Conservation (phyloP, 2,888 invertebrate genomes). For the Anagyrus pseudococci region DNA sequence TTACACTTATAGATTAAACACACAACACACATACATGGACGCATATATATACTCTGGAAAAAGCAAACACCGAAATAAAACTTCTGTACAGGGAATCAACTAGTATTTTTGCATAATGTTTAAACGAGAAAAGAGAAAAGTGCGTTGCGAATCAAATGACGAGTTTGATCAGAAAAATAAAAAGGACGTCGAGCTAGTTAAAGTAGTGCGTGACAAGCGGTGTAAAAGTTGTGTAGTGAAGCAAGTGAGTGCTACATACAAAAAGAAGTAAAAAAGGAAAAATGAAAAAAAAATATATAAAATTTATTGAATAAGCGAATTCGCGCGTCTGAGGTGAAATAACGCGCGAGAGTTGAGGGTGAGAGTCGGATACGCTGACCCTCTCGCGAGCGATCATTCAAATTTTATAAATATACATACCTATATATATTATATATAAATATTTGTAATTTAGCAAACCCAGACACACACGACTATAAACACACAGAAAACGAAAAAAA, state of each 20-base stretch:
- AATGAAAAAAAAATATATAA: constrained; percentile 21
- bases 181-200: too few relatives aligned
- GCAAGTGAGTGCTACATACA: too few relatives aligned
- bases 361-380: constrained; percentile 5
- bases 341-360: not conserved
- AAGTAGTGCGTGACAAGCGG: not conserved
- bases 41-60: constrained; percentile 30
- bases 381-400: constrained; percentile 44
- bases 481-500: not conserved
- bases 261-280: constrained; percentile 23
- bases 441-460: constrained; percentile 46
- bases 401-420: constrained; percentile 50
- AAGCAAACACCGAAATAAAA: constrained; percentile 42
- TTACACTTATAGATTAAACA: too few relatives aligned
- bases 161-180: constrained; percentile 2
- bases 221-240: constrained; percentile 27
- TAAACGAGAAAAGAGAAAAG: constrained; percentile 27
- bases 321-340: constrained; percentile 8
- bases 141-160: constrained; percentile 14
- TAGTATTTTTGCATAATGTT: constrained; percentile 60
- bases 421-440: constrained; percentile 44
- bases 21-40: constrained; percentile 7
- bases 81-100: constrained; percentile 59
- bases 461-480: not conserved
- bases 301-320: not conserved